Base-by-base conservation (phyloP, 2,113 vertebrate species). In the Chaetops frenatus region DNA sequence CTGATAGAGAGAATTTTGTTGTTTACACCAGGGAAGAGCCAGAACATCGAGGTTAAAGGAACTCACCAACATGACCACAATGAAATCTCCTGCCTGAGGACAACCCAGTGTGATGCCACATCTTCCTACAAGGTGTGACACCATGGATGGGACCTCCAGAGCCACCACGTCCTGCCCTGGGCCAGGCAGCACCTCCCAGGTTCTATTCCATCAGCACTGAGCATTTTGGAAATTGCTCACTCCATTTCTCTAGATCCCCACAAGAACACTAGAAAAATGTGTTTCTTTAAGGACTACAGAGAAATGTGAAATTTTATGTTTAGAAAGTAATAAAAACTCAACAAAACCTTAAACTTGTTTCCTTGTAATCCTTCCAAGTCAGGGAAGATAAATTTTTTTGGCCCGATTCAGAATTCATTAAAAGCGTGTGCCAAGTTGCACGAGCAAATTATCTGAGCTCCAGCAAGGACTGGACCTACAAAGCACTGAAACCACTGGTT, bases 321-420 rank as follows among this genome's bases (percentile, higher is more conserved):
- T 81, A 91, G 77, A 96, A 94, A 95, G 88, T 4, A 53, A 87
- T 58, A 89, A 89, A 87, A 72, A 45, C 48, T 40, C 9, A 53
- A 78, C 80, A 89, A 71, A 82, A 45, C n/a, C 61, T 83, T 85
- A 29, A 86, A 88, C 27, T 90, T 31, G 60, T 92, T 96, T 84
- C 86, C 89, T 67, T 84, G 65, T 53, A 71, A 95, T 60, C 77
- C 61, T 96, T 96, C 90, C 92, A 95, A 94, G 79, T 36, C 60
- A 11, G 23, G 54, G 83, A 90, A 96, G 87, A 95, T 77, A 90
- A 96, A 95, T 74, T 80, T 81, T 72, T 94, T 58, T 93, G 91
- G 95, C 95, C 62, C 0, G 0, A 48, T 90, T 86, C 76, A 86
- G 92, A 60, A 42, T 82, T 85, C 94, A 95, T 76, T 85, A 88